Evolutionary conservation across 2,113 vertebrate species (phyloP).

Genomic region (Todiramphus chloris): DNA sequence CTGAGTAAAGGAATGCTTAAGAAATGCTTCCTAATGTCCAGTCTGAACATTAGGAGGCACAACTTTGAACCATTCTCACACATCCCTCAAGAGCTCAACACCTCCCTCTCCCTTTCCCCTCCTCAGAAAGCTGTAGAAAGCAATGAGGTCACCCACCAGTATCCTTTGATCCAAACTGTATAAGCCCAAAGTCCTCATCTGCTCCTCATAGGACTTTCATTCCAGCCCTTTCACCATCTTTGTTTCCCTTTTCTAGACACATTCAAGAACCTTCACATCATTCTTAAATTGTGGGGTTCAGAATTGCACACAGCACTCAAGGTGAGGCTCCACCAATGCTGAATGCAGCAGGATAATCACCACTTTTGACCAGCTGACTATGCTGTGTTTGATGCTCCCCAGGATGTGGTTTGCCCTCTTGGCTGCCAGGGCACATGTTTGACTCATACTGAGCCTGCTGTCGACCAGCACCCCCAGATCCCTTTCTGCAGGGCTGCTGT

Average conservation of each 20-base stretch:
- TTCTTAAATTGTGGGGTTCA: background rate
- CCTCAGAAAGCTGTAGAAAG: background rate
- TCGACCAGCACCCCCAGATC: background rate
- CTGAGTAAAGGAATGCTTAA: background rate
- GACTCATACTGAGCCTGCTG: background rate
- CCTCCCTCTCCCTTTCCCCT: background rate
- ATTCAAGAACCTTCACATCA: background rate
- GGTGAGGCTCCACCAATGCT: accelerated
- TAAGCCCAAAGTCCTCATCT: background rate
- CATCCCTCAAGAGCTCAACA: background rate
- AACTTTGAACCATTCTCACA: background rate
- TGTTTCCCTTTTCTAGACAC: background rate
- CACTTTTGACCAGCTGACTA: background rate
- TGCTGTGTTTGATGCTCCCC: background rate
- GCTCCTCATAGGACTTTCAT: background rate
- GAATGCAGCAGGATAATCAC: background rate
- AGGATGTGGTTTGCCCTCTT: background rate
- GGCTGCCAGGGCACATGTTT: background rate
- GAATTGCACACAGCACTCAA: background rate
- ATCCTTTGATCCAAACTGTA: background rate
- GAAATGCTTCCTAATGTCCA: background rate
- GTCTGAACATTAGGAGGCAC: background rate
- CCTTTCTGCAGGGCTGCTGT: background rate
- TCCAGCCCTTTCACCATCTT: background rate
- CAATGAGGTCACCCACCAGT: background rate